Evolutionary conservation across 2,113 vertebrate genomes (phyloP), one percentile per base, ranked within the genome.

Genomic region (Takifugu flavidus): DNA sequence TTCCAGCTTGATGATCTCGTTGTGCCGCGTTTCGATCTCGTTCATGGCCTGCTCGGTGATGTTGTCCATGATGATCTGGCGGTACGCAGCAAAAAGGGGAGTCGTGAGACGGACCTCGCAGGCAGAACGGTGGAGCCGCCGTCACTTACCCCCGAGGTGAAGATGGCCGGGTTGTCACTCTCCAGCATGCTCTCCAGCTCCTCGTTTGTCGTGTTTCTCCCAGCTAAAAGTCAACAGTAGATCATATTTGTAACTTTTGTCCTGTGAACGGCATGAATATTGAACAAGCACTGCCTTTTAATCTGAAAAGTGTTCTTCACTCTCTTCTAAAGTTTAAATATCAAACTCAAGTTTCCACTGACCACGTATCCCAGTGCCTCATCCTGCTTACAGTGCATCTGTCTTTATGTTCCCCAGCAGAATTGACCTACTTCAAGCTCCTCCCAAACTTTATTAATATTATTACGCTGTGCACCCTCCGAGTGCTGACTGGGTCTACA

Each of bases 131-230:
- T 14, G 45, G 13, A n/a, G 13, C 13, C 13, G 15, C 44, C 4
- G 6, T 39, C 12, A 74, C 92, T 92, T 75, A 98, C 96, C 89
- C 95, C 96, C 0, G 96, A 97, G 53, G 96, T 96, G 84, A 98
- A 98, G 85, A 98, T 96, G 58, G 96, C 95, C 0, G 95, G 96
- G 80, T 97, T 98, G 73, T 95, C 96, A 0, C 95, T 97, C 86
- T 98, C 96, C 82, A 98, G 85, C 96, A 98, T 98, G 88, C 96
- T 95, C 70, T 98, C 96, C 70, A 98, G 87, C 82, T 98, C 96
- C 62, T 98, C 96, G 0, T 95, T 98, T 57, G 95, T 98, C 1
- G 95, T 99, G 74, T 96, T 97, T 85, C 95, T 91, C 52, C 96
- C 96, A 61, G 96, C 96, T 98, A 81, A 31, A 89, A 81, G 13